Conservation (phyloP, 1,140 invertebrate species). For the Pseudoatta argentina region DNA sequence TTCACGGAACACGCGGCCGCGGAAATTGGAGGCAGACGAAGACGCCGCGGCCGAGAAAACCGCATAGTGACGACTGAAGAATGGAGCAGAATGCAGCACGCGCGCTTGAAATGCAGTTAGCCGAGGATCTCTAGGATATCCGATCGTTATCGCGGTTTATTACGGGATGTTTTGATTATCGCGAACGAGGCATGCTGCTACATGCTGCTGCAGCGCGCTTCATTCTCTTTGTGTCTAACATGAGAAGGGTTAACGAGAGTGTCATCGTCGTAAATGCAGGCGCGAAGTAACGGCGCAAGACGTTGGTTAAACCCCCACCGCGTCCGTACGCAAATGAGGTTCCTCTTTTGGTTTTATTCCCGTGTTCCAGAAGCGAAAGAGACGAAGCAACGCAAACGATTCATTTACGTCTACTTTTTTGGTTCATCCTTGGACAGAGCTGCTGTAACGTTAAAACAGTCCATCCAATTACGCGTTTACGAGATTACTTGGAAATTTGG, state of each 20-base stretch:
- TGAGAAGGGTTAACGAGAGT: slow-evolving; percentile 59
- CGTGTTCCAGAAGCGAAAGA: neutral
- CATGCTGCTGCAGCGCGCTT: neutral
- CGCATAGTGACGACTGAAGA: slow-evolving; percentile 31
- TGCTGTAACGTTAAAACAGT: neutral
- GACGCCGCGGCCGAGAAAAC: neutral
- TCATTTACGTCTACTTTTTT: neutral
- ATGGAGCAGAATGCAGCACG: slow-evolving; percentile 42
- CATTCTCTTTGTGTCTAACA: slow-evolving; percentile 12
- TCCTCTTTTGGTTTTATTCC: neutral
- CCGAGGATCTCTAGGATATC: slow-evolving; percentile 21
- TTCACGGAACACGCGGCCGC: slow-evolving; percentile 32
- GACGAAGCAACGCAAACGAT: neutral
- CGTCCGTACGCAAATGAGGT: slow-evolving; percentile 1
- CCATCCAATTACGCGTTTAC: neutral
- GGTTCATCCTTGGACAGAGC: neutral
- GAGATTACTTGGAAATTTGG: slow-evolving; percentile 1
- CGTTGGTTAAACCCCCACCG: slow-evolving; percentile 12
- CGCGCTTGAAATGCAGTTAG: slow-evolving; percentile 23
- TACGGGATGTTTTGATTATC: slow-evolving; percentile 61
- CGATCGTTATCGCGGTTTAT: slow-evolving; percentile 60
- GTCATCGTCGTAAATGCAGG: slow-evolving; percentile 45
- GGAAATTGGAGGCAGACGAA: slow-evolving; percentile 54
- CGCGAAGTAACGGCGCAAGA: slow-evolving; percentile 26
- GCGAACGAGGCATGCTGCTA: slow-evolving; percentile 6